Evolutionary conservation across 1,140 invertebrate species (phyloP).

Genomic region (Drosophila nannoptera): DNA sequence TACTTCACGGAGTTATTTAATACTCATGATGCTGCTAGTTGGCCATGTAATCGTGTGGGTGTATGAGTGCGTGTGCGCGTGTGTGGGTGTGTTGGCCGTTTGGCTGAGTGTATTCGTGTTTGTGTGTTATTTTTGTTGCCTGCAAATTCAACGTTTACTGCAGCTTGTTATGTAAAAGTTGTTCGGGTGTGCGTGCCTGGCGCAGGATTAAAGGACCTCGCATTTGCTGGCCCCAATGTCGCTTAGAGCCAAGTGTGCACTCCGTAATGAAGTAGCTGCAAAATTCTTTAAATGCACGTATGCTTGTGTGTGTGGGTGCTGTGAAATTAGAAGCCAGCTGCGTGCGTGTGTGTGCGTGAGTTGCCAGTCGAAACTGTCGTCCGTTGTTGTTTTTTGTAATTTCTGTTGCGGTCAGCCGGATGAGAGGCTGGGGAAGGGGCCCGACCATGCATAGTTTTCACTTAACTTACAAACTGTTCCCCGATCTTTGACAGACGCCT

Average conservation of each 20-base stretch:
- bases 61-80: constrained; percentile 18
- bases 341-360: constrained; percentile 13
- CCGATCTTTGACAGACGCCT: constrained; percentile 12
- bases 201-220: constrained; percentile 43
- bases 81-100: constrained; percentile 14
- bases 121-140: constrained; percentile 22
- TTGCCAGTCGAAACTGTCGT: constrained; percentile 38
- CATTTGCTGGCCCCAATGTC: constrained; percentile 25
- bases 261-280: constrained; percentile 62
- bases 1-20: constrained; percentile 74
- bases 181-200: constrained; percentile 55
- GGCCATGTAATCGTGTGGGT: constrained; percentile 67
- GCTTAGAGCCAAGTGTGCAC: constrained; percentile 42
- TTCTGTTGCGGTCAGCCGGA: constrained; percentile 32
- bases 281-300: constrained; percentile 28
- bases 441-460: constrained; percentile 14
- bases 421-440: neutral
- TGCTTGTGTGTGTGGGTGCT: neutral
- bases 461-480: constrained; percentile 22
- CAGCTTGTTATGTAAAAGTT: constrained; percentile 70
- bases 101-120: constrained; percentile 19
- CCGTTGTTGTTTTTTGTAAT: constrained; percentile 26
- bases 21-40: constrained; percentile 63
- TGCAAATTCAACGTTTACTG: constrained; percentile 65
- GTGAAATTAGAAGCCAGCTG: constrained; percentile 45